Percentiles rank a stretch among this genome's conserved stretches.
Evolutionary conservation across 1,140 invertebrate species (phyloP).

Genomic region (Drosophila nigromelanica): DNA sequence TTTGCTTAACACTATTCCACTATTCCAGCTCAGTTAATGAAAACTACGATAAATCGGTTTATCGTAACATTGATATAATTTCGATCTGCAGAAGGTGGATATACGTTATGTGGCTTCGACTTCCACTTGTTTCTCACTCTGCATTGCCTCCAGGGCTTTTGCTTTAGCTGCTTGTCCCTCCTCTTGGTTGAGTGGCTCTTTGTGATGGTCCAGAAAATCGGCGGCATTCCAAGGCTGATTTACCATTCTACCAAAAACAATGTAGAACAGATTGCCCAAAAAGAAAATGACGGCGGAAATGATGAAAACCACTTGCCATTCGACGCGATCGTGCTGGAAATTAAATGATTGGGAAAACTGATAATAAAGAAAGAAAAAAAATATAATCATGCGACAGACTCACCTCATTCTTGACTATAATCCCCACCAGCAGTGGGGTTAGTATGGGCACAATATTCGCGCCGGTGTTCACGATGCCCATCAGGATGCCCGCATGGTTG

Average conservation of each 20-base stretch:
- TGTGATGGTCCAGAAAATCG: constrained; percentile 48
- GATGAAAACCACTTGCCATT: constrained; percentile 92
- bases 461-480: constrained; percentile 89
- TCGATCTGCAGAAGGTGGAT: neutral
- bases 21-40: neutral
- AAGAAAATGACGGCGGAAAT: constrained; percentile 89
- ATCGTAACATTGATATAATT: neutral
- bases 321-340: constrained; percentile 82
- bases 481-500: constrained; percentile 89
- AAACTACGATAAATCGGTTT: neutral
- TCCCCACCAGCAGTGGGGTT: constrained; percentile 87
- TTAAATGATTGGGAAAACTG: constrained; percentile 56
- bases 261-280: constrained; percentile 88
- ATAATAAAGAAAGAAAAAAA: constrained; percentile 46
- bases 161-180: constrained; percentile 17
- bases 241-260: constrained; percentile 87
- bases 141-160: constrained; percentile 36
- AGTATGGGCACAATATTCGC: constrained; percentile 89
- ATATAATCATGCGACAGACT: constrained; percentile 42
- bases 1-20: constrained; percentile 16
- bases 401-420: constrained; percentile 88
- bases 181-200: constrained; percentile 20
- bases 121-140: neutral
- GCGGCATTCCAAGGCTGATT: constrained; percentile 88
- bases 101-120: neutral